phyloP scores from a whole-genome alignment of 2,888 invertebrate genomes.

The Melanargia galathea region DNA sequence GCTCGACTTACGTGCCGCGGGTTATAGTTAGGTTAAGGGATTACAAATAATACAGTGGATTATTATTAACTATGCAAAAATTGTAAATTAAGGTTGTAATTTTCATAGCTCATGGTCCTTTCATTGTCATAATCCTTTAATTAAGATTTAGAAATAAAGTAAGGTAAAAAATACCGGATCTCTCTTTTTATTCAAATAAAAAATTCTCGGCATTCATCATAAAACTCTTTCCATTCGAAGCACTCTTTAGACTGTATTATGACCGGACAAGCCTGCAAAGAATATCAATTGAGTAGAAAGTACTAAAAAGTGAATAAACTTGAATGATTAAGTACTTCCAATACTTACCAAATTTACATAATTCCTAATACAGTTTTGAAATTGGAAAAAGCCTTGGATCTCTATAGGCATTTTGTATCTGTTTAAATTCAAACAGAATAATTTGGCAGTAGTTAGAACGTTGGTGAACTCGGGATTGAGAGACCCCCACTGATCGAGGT shows the following conservation, averaged over 20 bases:
- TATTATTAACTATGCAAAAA: conserved; percentile 52
- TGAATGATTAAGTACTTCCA: neutral
- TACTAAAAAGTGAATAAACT: too few species aligned
- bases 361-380: conserved; percentile 56
- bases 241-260: conserved; percentile 51
- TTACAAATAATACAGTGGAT: conserved; percentile 50
- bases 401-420: conserved; percentile 49
- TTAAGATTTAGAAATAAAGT: conserved; percentile 60
- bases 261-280: conserved; percentile 64
- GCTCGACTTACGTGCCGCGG: too few species aligned
- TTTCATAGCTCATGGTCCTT: conserved; percentile 54
- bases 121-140: conserved; percentile 52
- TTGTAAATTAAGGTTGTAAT: conserved; percentile 36
- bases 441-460: conserved; percentile 53
- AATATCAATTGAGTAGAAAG: neutral
- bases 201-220: conserved; percentile 57
- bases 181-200: conserved; percentile 43
- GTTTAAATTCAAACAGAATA: conserved; percentile 49
- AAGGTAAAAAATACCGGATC: conserved; percentile 45
- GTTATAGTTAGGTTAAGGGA: conserved; percentile 47
- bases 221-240: conserved; percentile 52
- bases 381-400: conserved; percentile 49
- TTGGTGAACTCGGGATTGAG: conserved; percentile 55
- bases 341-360: conserved; percentile 52
- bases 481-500: conserved; percentile 61